Conservation (phyloP, 2,113 vertebrate genomes). For the Connochaetes taurinus region DNA sequence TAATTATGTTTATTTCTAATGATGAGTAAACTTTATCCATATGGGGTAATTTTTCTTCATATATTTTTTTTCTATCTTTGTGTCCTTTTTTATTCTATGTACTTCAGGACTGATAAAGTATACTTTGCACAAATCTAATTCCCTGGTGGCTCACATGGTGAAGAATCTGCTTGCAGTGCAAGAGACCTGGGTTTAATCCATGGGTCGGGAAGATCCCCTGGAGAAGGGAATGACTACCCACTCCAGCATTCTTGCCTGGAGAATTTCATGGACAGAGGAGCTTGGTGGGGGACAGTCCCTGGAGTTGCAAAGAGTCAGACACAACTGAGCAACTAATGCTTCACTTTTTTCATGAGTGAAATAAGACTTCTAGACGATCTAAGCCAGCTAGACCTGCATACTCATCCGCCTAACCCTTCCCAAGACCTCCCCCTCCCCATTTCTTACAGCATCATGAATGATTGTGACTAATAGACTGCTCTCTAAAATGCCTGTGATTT, state of each 20-base stretch:
- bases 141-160: background rate
- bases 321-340: background rate
- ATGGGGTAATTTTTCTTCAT: background rate
- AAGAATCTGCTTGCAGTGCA: background rate
- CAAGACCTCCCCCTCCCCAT: background rate
- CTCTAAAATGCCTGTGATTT: background rate
- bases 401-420: too few relatives aligned
- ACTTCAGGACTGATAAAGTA: background rate
- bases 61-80: background rate
- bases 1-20: constrained; percentile 9
- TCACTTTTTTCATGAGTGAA: background rate
- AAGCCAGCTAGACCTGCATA: background rate
- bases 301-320: background rate
- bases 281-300: background rate
- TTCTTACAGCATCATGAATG: background rate
- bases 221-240: background rate
- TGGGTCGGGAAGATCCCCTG: background rate
- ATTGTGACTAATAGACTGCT: background rate
- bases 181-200: background rate
- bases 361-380: background rate
- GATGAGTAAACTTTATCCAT: background rate
- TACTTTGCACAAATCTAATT: background rate
- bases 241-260: background rate
- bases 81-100: background rate
- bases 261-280: background rate